Percentiles rank a stretch among this genome's conserved stretches.
These are phyloP conservation scores for Lutjanus erythropterus DNA, from an alignment of 2,113 vertebrate species.

Conservation along the genomic window DNA sequence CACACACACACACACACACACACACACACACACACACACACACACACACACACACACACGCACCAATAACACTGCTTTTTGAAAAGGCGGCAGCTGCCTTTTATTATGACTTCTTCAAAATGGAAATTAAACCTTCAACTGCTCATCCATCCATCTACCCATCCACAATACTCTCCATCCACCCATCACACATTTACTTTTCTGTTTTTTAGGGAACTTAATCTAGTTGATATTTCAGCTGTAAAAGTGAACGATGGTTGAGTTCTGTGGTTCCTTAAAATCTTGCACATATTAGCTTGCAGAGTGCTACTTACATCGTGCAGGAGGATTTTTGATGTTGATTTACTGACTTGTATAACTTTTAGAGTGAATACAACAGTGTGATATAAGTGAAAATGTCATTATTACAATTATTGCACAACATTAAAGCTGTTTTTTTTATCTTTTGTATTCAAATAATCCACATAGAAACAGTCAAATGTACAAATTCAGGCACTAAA, in stretches of 20 bases:
- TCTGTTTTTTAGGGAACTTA: not conserved
- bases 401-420: not conserved
- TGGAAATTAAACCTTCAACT: constrained; percentile 52
- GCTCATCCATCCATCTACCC: constrained; percentile 13
- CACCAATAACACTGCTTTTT: constrained; percentile 4
- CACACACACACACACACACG: constrained; percentile 18
- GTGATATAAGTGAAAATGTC: not conserved
- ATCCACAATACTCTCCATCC: not conserved
- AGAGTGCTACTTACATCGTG: too few relatives aligned
- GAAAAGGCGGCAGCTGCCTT: constrained; percentile 19
- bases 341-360: not conserved
- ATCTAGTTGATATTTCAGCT: not conserved
- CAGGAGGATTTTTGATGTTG: not conserved
- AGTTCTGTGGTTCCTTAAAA: not conserved
- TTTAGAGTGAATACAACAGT: not conserved
- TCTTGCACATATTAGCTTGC: not conserved
- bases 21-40: constrained; percentile 21
- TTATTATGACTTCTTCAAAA: constrained; percentile 36
- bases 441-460: not conserved
- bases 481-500: too few relatives aligned
- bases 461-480: not conserved
- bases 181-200: not conserved
- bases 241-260: not conserved
- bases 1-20: constrained; percentile 14
- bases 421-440: not conserved